Percentiles rank a stretch among this genome's conserved stretches.
phyloP scores from a whole-genome alignment of 2,888 invertebrate species.

The Plagiodera versicolora region DNA sequence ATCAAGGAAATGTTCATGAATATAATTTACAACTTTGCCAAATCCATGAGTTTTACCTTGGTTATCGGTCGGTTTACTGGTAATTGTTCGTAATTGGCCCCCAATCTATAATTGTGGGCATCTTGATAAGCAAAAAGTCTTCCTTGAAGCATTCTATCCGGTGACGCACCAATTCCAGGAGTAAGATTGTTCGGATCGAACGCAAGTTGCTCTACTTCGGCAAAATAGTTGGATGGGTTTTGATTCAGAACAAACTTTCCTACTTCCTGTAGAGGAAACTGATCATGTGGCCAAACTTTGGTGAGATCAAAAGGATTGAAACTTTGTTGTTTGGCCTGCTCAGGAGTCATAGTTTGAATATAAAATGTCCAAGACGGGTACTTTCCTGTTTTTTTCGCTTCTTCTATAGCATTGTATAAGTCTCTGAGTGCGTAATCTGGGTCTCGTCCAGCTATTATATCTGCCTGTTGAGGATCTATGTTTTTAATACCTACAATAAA shows the following conservation, averaged over 20 bases:
- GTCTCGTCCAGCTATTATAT: conserved; percentile 68
- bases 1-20: too few species aligned
- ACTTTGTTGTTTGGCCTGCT: conserved; percentile 74
- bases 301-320: conserved; percentile 86
- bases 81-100: conserved; percentile 85
- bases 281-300: conserved; percentile 77
- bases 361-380: conserved; percentile 75
- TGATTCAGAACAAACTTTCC: conserved; percentile 80
- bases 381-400: conserved; percentile 55
- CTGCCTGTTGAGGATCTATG: conserved; percentile 67
- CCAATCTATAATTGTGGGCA: conserved; percentile 85
- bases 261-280: conserved; percentile 82
- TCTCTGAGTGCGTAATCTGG: conserved; percentile 87
- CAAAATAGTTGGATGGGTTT: conserved; percentile 88
- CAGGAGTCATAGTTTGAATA: conserved; percentile 81
- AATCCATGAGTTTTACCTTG: conserved; percentile 27
- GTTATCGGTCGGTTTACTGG: conserved; percentile 88
- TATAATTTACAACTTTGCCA: too few species aligned
- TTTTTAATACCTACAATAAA: conserved; percentile 71
- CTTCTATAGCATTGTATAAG: conserved; percentile 81
- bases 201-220: conserved; percentile 88
- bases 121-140: conserved; percentile 84
- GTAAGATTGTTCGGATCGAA: conserved; percentile 85
- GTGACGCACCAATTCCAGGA: conserved; percentile 88
- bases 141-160: conserved; percentile 88